phyloP scores from a whole-genome alignment of 2,888 invertebrate genomes.

The Aleiodes testaceus region DNA sequence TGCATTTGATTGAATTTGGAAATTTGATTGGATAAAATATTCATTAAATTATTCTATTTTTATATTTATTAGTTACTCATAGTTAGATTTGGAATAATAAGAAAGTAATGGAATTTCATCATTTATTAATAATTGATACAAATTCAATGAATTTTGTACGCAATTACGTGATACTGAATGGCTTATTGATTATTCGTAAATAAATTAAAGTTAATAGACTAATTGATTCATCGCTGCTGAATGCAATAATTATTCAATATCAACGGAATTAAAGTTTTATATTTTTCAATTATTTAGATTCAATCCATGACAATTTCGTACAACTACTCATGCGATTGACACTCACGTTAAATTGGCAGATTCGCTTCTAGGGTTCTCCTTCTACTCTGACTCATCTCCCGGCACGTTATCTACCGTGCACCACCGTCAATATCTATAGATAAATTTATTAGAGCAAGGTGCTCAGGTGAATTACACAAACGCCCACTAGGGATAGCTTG shows the following conservation, averaged over 20 bases:
- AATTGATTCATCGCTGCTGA: background rate
- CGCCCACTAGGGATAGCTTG: slow-evolving; percentile 34
- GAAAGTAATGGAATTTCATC: too few relatives aligned
- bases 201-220: too few relatives aligned
- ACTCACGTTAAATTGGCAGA: slow-evolving; percentile 10
- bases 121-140: too few relatives aligned
- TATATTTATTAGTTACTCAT: too few relatives aligned
- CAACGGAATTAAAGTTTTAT: background rate
- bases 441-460: background rate
- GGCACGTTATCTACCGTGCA: too few relatives aligned
- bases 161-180: too few relatives aligned
- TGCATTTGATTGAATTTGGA: too few relatives aligned
- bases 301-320: background rate
- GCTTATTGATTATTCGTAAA: too few relatives aligned
- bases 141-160: too few relatives aligned
- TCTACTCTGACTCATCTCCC: background rate
- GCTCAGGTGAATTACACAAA: slow-evolving; percentile 27
- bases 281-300: background rate
- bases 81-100: too few relatives aligned
- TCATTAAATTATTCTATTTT: too few relatives aligned
- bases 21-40: too few relatives aligned
- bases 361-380: slow-evolving; percentile 8
- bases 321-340: slow-evolving; percentile 16
- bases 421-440: background rate
- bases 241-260: background rate